phyloP scores from a whole-genome alignment of 37 sponge, comb jelly and placozoan species.

The Chondrosia reniformis region DNA sequence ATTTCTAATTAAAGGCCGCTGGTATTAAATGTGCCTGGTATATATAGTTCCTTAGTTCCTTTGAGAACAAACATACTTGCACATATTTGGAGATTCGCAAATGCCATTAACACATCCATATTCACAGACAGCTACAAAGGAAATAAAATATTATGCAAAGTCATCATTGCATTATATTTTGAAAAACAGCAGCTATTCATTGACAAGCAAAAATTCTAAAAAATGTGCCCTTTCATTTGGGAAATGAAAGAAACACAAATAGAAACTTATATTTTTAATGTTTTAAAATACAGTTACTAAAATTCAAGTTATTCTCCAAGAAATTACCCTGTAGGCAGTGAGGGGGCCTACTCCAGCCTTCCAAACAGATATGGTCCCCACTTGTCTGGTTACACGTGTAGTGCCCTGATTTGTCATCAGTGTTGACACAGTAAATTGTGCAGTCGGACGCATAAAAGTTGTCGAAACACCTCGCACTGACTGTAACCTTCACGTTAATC shows the following conservation, averaged over 20 bases:
- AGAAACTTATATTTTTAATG: neutral
- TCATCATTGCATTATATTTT: neutral
- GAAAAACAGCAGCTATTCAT: neutral
- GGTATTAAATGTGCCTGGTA: too few species aligned
- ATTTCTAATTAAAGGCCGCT: too few species aligned
- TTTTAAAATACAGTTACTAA: too few species aligned
- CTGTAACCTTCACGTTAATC: neutral
- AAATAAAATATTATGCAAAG: neutral
- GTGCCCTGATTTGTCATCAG: slow-evolving; percentile 35
- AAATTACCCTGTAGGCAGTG: slow-evolving; percentile 38
- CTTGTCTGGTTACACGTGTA: slow-evolving; percentile 34
- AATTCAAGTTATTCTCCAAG: neutral
- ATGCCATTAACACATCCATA: neutral
- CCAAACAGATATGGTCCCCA: slow-evolving; percentile 35
- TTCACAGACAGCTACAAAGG: neutral
- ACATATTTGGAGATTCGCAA: neutral
- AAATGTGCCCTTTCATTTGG: too few species aligned
- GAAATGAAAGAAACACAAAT: neutral
- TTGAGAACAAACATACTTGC: neutral
- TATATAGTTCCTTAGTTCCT: too few species aligned
- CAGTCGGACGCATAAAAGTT: slow-evolving; percentile 43
- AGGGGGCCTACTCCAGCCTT: slow-evolving; percentile 35
- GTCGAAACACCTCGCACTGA: slow-evolving; percentile 4
- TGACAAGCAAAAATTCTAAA: too few species aligned
- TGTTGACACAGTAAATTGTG: slow-evolving; percentile 36